Evolutionary conservation across 2,113 vertebrate genomes (phyloP).

Genomic region (Gavia stellata): DNA sequence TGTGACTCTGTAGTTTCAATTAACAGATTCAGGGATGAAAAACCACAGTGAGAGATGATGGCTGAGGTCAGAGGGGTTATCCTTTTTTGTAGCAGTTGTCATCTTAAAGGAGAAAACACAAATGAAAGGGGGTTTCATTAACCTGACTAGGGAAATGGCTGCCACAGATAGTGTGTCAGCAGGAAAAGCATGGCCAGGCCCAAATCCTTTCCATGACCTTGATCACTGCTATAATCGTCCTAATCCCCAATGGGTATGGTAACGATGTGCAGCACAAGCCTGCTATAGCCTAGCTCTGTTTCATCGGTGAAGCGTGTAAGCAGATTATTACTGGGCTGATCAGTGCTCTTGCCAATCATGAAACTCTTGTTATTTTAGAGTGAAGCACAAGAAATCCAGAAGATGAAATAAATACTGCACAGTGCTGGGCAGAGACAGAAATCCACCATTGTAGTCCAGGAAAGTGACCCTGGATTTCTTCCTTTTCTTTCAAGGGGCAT

Average conservation of each 20-base stretch:
- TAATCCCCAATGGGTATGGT: neutral
- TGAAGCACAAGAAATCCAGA: neutral
- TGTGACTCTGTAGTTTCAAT: constrained; percentile 10
- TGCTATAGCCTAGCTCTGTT: neutral
- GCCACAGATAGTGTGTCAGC: neutral
- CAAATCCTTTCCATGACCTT: constrained; percentile 6
- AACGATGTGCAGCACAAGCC: neutral
- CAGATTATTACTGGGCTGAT: neutral
- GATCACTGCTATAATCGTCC: neutral
- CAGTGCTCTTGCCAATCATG: neutral
- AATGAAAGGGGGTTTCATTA: neutral
- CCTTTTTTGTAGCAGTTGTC: neutral
- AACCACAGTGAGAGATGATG: neutral
- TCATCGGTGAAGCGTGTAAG: neutral
- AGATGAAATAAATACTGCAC: neutral
- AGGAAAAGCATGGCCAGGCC: neutral
- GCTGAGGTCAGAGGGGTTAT: constrained; percentile 21
- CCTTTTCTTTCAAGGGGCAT: neutral
- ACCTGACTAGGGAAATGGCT: neutral
- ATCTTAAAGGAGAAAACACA: constrained; percentile 15
- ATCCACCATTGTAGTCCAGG: neutral
- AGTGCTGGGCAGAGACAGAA: neutral
- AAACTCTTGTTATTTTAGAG: neutral
- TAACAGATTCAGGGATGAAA: neutral
- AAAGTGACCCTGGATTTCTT: constrained; percentile 1